These are phyloP conservation scores for Octodonta nipae DNA, from an alignment of 2,888 invertebrate genomes.

Conservation along the genomic window DNA sequence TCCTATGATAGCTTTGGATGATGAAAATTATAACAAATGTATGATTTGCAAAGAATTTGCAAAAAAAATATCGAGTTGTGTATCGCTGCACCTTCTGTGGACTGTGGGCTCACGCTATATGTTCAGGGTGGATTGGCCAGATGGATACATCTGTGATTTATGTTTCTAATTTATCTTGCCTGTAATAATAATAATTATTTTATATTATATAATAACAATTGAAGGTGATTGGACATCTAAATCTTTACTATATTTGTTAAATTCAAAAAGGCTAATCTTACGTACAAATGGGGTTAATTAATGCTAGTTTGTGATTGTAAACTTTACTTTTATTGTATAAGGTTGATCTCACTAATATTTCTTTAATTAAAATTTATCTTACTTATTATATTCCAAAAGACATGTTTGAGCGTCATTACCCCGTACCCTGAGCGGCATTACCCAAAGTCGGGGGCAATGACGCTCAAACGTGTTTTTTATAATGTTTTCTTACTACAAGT, in stretches of 20 bases:
- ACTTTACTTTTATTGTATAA: conserved; percentile 5
- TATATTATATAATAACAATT: conserved; percentile 8
- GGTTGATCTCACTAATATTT: conserved; percentile 5
- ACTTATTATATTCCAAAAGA: conserved; percentile 8
- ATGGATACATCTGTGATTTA: conserved; percentile 10
- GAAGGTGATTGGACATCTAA: not conserved
- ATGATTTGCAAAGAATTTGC: conserved; percentile 8
- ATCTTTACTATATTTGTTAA: not conserved
- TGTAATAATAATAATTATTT: conserved; percentile 5
- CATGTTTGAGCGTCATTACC: conserved; percentile 11
- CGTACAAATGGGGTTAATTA: conserved; percentile 3
- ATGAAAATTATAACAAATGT: conserved; percentile 12
- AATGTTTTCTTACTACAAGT: conserved; percentile 11
- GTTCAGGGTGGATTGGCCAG: conserved; percentile 20
- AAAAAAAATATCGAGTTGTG: conserved; percentile 15
- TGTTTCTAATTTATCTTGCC: conserved; percentile 6
- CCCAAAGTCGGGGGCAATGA: conserved; percentile 9
- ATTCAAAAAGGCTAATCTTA: not conserved
- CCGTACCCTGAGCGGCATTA: conserved; percentile 11
- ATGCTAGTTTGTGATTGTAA: conserved; percentile 3
- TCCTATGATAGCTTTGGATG: no score
- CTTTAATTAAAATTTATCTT: conserved; percentile 9
- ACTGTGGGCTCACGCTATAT: conserved; percentile 22
- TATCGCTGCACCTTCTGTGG: no score
- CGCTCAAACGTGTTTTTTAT: conserved; percentile 10